Evolutionary conservation across 1,140 invertebrate species (phyloP).

Genomic region (Hylyphantes graminicola): DNA sequence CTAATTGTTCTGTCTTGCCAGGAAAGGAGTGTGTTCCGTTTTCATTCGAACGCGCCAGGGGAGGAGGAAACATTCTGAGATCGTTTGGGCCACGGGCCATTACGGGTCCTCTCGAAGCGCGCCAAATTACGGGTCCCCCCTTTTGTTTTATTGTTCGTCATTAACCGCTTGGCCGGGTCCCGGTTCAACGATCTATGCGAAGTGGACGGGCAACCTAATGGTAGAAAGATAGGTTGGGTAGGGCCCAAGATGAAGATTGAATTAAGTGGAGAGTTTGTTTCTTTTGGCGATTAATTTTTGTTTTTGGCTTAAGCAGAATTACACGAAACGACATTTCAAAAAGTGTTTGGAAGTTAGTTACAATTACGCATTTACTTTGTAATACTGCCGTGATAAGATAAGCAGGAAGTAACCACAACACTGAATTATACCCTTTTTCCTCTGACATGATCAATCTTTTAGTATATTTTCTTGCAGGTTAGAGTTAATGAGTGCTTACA

Average conservation of each 20-base stretch:
- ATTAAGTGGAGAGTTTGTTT: not conserved
- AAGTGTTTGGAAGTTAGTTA: too few species aligned
- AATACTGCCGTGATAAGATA: too few species aligned
- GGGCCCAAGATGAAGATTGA: constrained; percentile 21
- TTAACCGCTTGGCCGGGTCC: constrained; percentile 45
- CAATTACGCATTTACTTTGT: too few species aligned
- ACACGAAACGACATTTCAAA: too few species aligned
- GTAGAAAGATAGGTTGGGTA: not conserved
- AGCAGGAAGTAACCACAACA: too few species aligned
- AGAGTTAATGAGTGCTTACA: too few species aligned
- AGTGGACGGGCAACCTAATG: too few species aligned
- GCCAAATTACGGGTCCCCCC: constrained; percentile 22
- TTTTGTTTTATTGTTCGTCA: constrained; percentile 44
- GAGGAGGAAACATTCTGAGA: constrained; percentile 13
- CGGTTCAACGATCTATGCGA: not conserved
- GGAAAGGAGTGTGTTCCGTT: constrained; percentile 45
- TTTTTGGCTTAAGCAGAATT: too few species aligned
- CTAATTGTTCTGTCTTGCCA: constrained; percentile 33
- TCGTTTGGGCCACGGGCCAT: constrained; percentile 17
- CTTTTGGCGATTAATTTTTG: not conserved
- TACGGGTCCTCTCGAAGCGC: not conserved
- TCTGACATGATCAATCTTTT: too few species aligned
- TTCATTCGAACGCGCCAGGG: constrained; percentile 22
- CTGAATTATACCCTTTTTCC: too few species aligned
- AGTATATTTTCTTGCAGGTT: too few species aligned